These are phyloP conservation scores for Galerucella nymphaeae DNA, from an alignment of 2,888 invertebrate species.

Conservation along the genomic window DNA sequence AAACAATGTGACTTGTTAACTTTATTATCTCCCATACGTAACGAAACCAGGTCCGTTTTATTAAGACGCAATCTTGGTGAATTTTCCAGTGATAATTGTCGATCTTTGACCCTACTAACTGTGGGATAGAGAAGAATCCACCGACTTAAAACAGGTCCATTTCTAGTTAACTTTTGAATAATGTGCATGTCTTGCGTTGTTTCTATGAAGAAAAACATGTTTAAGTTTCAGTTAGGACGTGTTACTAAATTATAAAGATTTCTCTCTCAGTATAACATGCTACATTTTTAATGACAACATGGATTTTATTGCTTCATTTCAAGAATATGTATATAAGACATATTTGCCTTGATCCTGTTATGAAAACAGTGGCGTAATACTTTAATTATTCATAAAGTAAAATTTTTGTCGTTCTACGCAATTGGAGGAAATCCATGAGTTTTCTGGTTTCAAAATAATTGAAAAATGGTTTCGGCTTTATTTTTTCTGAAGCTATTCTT, in stretches of 20 bases:
- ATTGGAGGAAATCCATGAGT: neutral
- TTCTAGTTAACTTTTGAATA: conserved; percentile 33
- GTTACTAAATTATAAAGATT: conserved; percentile 33
- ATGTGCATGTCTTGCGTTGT: conserved; percentile 21
- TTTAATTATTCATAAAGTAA: neutral
- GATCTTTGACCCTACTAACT: conserved; percentile 51
- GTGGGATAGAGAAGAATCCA: conserved; percentile 54
- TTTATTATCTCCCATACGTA: neutral
- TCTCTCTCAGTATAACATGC: conserved; percentile 41
- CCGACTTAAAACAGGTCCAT: conserved; percentile 46
- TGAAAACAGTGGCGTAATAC: conserved; percentile 3
- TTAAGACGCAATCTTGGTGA: conserved; percentile 50
- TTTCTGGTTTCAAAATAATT: too few relatives aligned
- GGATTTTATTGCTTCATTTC: conserved; percentile 38
- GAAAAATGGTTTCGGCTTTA: too few relatives aligned
- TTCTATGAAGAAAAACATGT: conserved; percentile 23
- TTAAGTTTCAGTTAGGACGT: conserved; percentile 25
- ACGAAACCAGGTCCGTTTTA: neutral
- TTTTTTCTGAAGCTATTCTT: too few relatives aligned
- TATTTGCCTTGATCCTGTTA: conserved; percentile 28
- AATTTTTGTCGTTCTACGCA: neutral
- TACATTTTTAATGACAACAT: conserved; percentile 42
- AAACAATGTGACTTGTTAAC: too few relatives aligned
- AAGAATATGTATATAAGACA: conserved; percentile 22
- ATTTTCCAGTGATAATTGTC: conserved; percentile 51